phyloP scores from a whole-genome alignment of 2,113 vertebrate species.

The Siniperca knerii region DNA sequence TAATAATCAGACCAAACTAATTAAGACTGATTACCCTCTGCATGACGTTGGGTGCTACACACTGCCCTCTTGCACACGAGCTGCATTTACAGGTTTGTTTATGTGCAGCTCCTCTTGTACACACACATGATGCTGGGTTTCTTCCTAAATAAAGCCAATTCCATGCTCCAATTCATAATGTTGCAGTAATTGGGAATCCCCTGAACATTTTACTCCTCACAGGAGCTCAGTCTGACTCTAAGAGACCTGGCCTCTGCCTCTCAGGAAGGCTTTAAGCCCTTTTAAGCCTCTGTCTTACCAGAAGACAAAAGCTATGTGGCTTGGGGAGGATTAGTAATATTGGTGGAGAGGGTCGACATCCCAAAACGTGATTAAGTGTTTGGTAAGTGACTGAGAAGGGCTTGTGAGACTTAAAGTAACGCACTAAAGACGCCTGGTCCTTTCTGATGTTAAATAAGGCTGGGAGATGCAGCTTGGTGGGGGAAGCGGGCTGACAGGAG shows the following conservation, averaged over 20 bases:
- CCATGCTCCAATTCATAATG: conserved; percentile 14
- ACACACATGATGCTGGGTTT: conserved; percentile 18
- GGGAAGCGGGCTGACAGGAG: not conserved
- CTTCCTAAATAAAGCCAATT: conserved; percentile 18
- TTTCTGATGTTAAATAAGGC: conserved; percentile 81
- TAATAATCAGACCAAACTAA: conserved; percentile 76
- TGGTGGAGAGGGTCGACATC: conserved; percentile 69
- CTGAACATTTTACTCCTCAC: conserved; percentile 31
- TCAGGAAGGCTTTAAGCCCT: conserved; percentile 52
- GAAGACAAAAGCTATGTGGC: conserved; percentile 68
- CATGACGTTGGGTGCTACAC: conserved; percentile 39
- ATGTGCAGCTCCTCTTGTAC: not conserved
- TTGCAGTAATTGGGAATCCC: conserved; percentile 38
- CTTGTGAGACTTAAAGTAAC: conserved; percentile 70
- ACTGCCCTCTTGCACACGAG: conserved; percentile 38
- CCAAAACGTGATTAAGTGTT: conserved; percentile 79
- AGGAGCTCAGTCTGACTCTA: conserved; percentile 34
- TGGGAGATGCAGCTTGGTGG: conserved; percentile 42
- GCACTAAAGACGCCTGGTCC: conserved; percentile 53
- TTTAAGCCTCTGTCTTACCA: conserved; percentile 57
- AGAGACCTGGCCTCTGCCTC: conserved; percentile 34
- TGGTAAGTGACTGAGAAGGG: conserved; percentile 67
- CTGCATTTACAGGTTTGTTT: conserved; percentile 12
- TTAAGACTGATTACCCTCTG: conserved; percentile 73
- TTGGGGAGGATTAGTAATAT: conserved; percentile 70